phyloP scores from a whole-genome alignment of 2,113 vertebrate species.

The Rhinichthys klamathensis region DNA sequence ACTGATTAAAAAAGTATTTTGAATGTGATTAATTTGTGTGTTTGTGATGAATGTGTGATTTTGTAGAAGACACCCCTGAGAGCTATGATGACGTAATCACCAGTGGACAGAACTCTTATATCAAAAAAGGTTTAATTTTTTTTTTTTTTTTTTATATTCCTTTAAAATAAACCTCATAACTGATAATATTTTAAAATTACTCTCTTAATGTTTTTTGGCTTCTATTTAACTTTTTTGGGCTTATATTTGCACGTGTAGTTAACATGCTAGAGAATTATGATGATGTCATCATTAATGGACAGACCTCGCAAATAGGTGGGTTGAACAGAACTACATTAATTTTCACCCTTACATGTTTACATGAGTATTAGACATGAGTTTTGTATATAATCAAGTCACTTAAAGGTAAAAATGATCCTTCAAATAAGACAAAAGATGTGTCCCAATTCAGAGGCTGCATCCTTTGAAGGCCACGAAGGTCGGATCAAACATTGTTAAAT shows the following conservation, averaged over 20 bases:
- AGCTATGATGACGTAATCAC: conserved; percentile 43
- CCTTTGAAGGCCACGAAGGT: too few relatives aligned
- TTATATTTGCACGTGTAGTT: not conserved
- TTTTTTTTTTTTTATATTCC: not conserved
- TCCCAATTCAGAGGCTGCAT: too few relatives aligned
- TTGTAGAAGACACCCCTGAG: conserved; percentile 37
- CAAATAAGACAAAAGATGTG: not conserved
- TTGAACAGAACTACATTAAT: not conserved
- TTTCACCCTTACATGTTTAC: not conserved
- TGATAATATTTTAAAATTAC: not conserved
- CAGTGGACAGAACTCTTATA: not conserved
- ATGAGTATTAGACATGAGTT: not conserved
- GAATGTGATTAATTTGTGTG: not conserved
- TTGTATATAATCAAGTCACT: not conserved
- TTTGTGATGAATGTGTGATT: not conserved
- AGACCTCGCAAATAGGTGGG: conserved; percentile 3
- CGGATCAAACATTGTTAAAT: too few relatives aligned
- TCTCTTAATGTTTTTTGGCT: not conserved
- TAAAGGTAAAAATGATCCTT: not conserved
- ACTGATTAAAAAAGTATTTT: not conserved
- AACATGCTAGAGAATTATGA: conserved; percentile 30
- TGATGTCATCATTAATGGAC: conserved; percentile 30
- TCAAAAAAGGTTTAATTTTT: not conserved
- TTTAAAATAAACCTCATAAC: not conserved
- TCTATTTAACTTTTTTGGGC: not conserved